Percentiles rank a stretch among this genome's conserved stretches.
Evolutionary conservation across 2,797 vertebrate species (phyloP).

Genomic region (Helostoma temminkii): DNA sequence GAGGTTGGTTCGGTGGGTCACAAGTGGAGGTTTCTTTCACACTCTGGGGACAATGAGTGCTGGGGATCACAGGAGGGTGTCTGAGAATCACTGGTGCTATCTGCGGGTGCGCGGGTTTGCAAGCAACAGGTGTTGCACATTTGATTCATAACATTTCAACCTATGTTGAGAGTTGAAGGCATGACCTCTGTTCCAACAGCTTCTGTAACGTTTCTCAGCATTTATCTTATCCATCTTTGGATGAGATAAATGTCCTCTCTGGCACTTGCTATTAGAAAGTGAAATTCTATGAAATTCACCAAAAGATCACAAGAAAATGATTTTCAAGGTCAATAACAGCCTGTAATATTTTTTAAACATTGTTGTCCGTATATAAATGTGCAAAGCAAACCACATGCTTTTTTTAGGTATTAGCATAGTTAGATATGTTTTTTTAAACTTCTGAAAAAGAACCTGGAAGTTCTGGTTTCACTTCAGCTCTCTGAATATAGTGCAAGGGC

Average conservation of each 20-base stretch:
- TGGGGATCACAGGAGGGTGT: constrained; percentile 45
- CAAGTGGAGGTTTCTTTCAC: constrained; percentile 70
- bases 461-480: constrained; percentile 15
- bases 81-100: constrained; percentile 32
- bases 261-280: background rate
- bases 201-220: background rate
- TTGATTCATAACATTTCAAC: constrained; percentile 34
- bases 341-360: too few species aligned
- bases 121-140: constrained; percentile 25
- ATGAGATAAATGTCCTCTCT: background rate
- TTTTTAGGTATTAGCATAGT: too few species aligned
- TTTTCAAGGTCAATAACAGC: too few species aligned
- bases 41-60: constrained; percentile 67
- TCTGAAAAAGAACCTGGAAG: background rate
- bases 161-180: background rate
- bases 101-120: constrained; percentile 3
- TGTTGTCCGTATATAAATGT: background rate
- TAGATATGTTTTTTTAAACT: background rate
- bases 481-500: background rate
- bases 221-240: background rate
- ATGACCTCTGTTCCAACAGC: background rate
- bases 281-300: background rate
- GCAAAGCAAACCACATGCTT: background rate
- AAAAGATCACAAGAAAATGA: too few species aligned
- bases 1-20: constrained; percentile 55